phyloP scores from a whole-genome alignment of 2,797 vertebrate species.

The Sebastes kiyomatsui region DNA sequence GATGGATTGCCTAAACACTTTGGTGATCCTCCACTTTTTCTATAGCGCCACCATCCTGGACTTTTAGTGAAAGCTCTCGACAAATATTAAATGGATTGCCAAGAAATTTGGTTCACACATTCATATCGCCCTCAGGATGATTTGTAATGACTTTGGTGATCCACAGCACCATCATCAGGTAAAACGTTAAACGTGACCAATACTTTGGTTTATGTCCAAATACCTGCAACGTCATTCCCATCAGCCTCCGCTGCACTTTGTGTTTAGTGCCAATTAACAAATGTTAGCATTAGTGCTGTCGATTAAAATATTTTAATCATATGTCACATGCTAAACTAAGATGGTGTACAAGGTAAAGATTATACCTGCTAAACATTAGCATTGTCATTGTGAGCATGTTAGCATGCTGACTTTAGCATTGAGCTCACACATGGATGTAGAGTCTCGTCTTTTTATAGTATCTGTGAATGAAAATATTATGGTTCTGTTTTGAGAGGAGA shows the following conservation, averaged over 20 bases:
- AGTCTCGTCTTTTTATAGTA: neutral
- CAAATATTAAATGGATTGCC: too few species aligned
- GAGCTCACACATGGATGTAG: neutral
- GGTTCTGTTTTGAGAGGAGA: neutral
- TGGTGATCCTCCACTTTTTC: neutral
- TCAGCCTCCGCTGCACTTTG: neutral
- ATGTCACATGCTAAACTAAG: neutral
- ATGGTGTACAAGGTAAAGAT: neutral
- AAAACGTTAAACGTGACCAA: neutral
- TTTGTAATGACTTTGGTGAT: neutral
- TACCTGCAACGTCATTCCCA: neutral
- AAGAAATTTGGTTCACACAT: neutral
- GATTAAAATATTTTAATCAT: too few species aligned
- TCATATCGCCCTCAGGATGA: neutral
- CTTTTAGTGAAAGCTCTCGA: neutral
- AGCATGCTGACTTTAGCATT: neutral
- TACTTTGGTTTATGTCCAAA: neutral
- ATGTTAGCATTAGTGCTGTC: neutral
- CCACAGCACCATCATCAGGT: neutral
- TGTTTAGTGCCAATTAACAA: neutral
- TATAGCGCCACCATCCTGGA: neutral
- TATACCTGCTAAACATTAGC: neutral
- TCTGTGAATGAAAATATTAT: neutral
- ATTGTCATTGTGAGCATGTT: neutral
- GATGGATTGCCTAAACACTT: neutral